These are phyloP conservation scores for Rallus crepitans DNA, from an alignment of 2,797 vertebrate genomes.

Conservation along the genomic window DNA sequence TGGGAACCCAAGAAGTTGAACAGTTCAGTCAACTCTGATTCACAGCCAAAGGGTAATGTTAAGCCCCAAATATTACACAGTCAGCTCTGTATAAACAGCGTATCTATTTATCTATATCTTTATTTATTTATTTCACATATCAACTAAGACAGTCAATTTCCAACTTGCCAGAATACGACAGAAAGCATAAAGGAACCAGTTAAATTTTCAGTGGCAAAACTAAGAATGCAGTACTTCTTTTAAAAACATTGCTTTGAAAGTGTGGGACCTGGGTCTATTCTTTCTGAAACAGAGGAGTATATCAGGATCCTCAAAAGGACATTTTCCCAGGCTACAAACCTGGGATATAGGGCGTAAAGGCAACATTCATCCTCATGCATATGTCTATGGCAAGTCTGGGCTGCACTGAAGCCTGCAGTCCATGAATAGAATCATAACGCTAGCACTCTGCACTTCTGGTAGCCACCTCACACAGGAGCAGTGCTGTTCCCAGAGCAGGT, in stretches of 20 bases:
- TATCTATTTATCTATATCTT: background rate
- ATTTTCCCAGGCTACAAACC: background rate
- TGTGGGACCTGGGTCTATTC: background rate
- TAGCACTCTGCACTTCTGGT: background rate
- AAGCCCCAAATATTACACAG: background rate
- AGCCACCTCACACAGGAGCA: background rate
- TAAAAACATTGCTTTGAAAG: background rate
- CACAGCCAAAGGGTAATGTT: background rate
- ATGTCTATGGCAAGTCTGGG: background rate
- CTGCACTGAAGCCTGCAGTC: background rate
- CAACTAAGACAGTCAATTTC: background rate
- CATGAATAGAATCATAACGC: too few relatives aligned
- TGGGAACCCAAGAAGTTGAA: background rate
- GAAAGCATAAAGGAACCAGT: background rate
- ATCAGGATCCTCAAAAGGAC: background rate
- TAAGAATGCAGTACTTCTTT: background rate
- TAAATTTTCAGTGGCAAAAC: background rate
- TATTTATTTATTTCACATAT: background rate
- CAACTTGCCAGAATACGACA: background rate
- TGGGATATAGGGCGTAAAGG: background rate
- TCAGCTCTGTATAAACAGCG: background rate
- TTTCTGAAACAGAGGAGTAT: background rate
- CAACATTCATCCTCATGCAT: background rate
- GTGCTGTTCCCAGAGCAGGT: background rate
- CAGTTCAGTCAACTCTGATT: background rate